Base-by-base conservation (phyloP, 2,888 invertebrate species). In the Orthosia cruda region DNA sequence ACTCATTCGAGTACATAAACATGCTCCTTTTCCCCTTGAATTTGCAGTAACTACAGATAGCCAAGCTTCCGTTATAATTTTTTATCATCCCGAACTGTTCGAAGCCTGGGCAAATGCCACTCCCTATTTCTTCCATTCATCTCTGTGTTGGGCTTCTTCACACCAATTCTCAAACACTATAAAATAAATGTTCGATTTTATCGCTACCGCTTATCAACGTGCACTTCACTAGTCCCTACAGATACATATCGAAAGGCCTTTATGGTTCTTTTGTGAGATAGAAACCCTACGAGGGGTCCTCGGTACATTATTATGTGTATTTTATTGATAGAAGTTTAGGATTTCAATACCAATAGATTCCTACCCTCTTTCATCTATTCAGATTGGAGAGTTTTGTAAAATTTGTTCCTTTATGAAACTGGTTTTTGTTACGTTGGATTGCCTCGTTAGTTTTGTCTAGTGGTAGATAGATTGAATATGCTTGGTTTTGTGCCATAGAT, bases 221-320 rank as follows among this genome's bases (percentile, higher is more conserved):
- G 69, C 11, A 1, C 55, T 16, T 18, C 32, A n/a, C 57, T 47
- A 59, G 68, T 81, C 80, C 75, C 77, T 77, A 71, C 52, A 85
- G 87, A 87, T 85, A 87, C 82, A 86, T 87, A 88, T 89, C 89
- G 83, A 71, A 78, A 80, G 85, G 74, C 69, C 61, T 83, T 83
- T 85, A 88, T 85, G 85, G 86, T 86, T 81, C 84, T 81, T 89
- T 89, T 89, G 89, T 87, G 76, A 82, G 80, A 85, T 81, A 83
- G 78, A 83, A 86, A 83, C 85, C 87, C 83, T 82, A 75, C 70
- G 80, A 86, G 81, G 85, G 81, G 77, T 73, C 75, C 73, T 73
- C 64, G 69, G 69, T 76, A 74, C 74, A 63, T 81, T 77, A 86
- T 88, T 87, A 85, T 85, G 83, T 83, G 82, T 81, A 77, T 82